Evolutionary conservation across 2,113 vertebrate genomes (phyloP), one percentile per base, ranked within the genome.

Genomic region (Zapus hudsonius): DNA sequence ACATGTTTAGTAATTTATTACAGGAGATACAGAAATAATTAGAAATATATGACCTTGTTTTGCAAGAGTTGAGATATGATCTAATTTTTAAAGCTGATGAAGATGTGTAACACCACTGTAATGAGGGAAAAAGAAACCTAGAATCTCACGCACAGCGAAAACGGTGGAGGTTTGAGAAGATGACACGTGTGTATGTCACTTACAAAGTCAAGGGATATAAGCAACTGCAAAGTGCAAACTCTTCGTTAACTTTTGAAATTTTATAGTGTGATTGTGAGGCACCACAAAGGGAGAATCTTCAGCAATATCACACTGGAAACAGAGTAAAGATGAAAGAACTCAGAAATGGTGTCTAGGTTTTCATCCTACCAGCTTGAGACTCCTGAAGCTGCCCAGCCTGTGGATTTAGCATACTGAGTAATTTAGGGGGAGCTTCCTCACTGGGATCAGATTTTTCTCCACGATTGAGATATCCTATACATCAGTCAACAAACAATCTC

Each of bases 1-100:
- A 76, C 70, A 61, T 52, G 2, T 19, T 63, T 80, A 69, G 87
- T 80, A 66, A 84, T 69, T 79, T 92, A 93, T 67, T 94, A 3
- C 9, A 31, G 47, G 5, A 84, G 11, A 70, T 61, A 52, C 0
- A 93, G 36, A 86, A 75, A 80, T 64, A 87, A 72, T 52, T 88
- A 66, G 9, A 55, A 76, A 52, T 84, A 63, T 72, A 91, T 47
- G 20, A 1, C 12, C 80, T 76, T 79, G 7, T 87, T 87, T 59
- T 40, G 13, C 83, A 90, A 78, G 63, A 92, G 2, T 2, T 87
- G 7, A 75, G 16, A 4, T 72, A 75, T 81, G 73, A 66, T 57
- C 19, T 63, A 84, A 69, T 59, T 57, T 88, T 38, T 91, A 74
- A 91, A 85, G 13, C 1, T 91, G 27, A 47, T 22, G 5, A 67